Evolutionary conservation across 2,797 vertebrate genomes (phyloP), one percentile per base, ranked within the genome.

Genomic region (Carcharodon carcharias): DNA sequence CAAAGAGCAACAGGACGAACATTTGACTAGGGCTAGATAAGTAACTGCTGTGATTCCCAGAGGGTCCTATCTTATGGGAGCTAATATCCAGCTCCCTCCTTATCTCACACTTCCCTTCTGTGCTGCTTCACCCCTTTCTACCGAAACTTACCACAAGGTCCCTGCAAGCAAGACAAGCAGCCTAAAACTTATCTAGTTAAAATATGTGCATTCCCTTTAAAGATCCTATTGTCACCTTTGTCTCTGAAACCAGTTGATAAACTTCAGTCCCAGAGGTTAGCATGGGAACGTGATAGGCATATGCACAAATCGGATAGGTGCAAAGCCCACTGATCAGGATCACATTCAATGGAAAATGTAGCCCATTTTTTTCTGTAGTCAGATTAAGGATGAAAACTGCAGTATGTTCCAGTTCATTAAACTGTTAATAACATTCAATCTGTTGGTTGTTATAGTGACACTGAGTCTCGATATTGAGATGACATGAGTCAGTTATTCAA

Each of bases 401-500:
- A 73, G 94, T 35, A 54, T 73, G 35, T 95, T 95, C 94, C 94
- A 95, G 50, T 95, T 95, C 94, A 95, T 77, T 56, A n/a, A 95
- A 77, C 6, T 35, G 50, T 58, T 77, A 35, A 77, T 77, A 95
- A 58, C 28, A 95, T 40, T 28, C 45, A 54, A 35, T 95, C 45
- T 35, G 45, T 18, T 95, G 69, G 50, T 58, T 95, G 40, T 50
- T 71, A 54, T 31, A 95, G 67, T 95, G 94, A 77, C 26, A 95
- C 45, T 73, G 31, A 73, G 11, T 31, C 45, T 45, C 11, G 94
- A 58, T 77, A 95, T n/a, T 73, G 63, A 67, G 63, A 67, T 67
- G n/a, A 67, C 91, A 45, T 67, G n/a, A 67, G 23, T 67, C 9
- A 45, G 18, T 50, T 28, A 93, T 11, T 93, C 63, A 93, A 65